These are phyloP conservation scores for Megaustenia siamemsis DNA, from an alignment of 2,888 invertebrate species.

Conservation along the genomic window DNA sequence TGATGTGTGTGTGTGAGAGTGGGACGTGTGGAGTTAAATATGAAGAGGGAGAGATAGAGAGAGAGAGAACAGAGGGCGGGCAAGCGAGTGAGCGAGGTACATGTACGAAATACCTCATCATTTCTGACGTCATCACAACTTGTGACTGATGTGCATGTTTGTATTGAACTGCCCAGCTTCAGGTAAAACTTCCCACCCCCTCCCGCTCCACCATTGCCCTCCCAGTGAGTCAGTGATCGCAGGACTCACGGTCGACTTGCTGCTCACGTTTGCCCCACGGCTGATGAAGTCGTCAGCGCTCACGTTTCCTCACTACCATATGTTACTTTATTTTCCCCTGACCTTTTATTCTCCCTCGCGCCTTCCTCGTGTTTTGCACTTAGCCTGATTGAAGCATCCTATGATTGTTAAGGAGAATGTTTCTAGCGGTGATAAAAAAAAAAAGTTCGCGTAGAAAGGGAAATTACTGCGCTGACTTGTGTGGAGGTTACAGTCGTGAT, in stretches of 20 bases:
- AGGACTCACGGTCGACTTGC: conserved; percentile 4
- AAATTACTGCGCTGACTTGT: too few species aligned
- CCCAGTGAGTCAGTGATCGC: conserved; percentile 3
- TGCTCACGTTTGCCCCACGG: conserved; percentile 31
- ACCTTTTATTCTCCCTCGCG: not conserved
- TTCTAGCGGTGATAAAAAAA: too few species aligned
- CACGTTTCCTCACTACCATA: not conserved
- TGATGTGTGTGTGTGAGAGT: not conserved
- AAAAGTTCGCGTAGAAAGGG: too few species aligned
- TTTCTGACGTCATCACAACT: too few species aligned
- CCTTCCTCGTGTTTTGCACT: not conserved
- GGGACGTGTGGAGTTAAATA: not conserved
- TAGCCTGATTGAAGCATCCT: not conserved
- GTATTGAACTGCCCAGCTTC: not conserved
- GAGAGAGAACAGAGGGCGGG: too few species aligned
- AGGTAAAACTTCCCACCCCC: conserved; percentile 10
- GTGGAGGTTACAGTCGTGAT: too few species aligned
- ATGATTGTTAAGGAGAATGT: not conserved
- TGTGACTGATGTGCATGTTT: not conserved
- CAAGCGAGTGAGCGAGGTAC: too few species aligned
- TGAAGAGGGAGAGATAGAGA: too few species aligned
- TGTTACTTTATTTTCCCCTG: not conserved
- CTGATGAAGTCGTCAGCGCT: not conserved
- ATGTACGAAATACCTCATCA: too few species aligned
- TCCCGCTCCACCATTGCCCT: too few species aligned